Percentiles rank a stretch among this genome's conserved stretches.
Conservation (phyloP, 2,888 invertebrate genomes). For the Ganaspis brasiliensis region DNA sequence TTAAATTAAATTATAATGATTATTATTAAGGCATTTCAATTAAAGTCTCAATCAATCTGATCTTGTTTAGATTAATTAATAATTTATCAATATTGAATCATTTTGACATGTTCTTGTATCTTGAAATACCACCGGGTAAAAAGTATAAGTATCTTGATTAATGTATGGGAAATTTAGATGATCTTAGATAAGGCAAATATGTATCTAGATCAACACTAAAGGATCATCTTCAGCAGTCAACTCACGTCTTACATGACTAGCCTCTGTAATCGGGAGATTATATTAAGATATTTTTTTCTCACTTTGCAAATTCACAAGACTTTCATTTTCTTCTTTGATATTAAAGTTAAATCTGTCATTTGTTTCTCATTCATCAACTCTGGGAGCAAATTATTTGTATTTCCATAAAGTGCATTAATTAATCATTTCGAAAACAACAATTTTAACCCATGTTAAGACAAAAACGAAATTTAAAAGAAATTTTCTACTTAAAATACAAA, state of each 20-base stretch:
- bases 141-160: slow-evolving; percentile 13
- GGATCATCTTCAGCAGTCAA: not conserved
- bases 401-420: too few relatives aligned
- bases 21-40: slow-evolving; percentile 1
- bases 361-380: not conserved
- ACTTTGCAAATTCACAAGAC: slow-evolving; percentile 17
- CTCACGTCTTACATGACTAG: not conserved
- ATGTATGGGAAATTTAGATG: not conserved
- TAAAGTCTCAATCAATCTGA: not conserved
- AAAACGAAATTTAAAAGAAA: too few relatives aligned
- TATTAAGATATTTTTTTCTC: slow-evolving; percentile 42
- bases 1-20: not conserved
- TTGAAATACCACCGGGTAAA: not conserved
- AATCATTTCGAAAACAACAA: too few relatives aligned
- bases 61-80: slow-evolving; percentile 17
- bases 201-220: slow-evolving; percentile 16
- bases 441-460: too few relatives aligned
- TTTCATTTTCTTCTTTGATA: slow-evolving; percentile 24
- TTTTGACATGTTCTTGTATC: not conserved
- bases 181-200: slow-evolving; percentile 14
- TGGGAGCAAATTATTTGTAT: too few relatives aligned
- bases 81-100: slow-evolving; percentile 21
- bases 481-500: too few relatives aligned
- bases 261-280: slow-evolving; percentile 52
- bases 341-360: slow-evolving; percentile 4